phyloP scores from a whole-genome alignment of 2,113 vertebrate species.

The Tupaia tana region DNA sequence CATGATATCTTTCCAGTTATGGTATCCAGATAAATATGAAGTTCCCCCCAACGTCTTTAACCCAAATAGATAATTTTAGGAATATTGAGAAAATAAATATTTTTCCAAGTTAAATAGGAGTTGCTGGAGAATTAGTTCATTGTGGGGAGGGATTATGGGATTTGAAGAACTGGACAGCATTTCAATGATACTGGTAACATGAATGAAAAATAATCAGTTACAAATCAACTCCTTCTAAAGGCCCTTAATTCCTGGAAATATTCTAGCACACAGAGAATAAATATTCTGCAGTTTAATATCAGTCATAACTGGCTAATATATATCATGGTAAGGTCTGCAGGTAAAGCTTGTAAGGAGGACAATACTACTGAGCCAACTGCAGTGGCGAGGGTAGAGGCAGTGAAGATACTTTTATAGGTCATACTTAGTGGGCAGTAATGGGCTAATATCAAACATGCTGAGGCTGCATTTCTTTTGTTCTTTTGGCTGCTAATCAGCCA shows the following conservation, averaged over 20 bases:
- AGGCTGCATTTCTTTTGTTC: conserved; percentile 25
- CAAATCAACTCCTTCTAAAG: conserved; percentile 12
- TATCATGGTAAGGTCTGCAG: not conserved
- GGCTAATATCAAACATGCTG: not conserved
- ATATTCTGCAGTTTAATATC: not conserved
- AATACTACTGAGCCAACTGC: not conserved
- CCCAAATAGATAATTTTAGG: not conserved
- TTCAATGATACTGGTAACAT: not conserved
- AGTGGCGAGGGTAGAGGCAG: not conserved
- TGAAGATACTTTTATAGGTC: conserved; percentile 5
- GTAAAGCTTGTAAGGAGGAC: conserved; percentile 37
- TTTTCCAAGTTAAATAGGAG: not conserved
- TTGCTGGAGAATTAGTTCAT: not conserved
- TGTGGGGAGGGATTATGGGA: not conserved
- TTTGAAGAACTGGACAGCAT: not conserved
- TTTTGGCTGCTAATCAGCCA: conserved; percentile 40
- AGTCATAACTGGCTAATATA: not conserved
- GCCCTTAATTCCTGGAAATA: conserved; percentile 13
- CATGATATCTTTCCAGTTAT: not conserved
- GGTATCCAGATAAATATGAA: not conserved
- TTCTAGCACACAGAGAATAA: not conserved
- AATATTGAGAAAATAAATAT: not conserved
- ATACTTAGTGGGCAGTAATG: not conserved
- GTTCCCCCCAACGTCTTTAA: not conserved
- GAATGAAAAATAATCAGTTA: not conserved